Base-by-base conservation (phyloP, 1,140 invertebrate genomes). In the Microvelia longipes region DNA sequence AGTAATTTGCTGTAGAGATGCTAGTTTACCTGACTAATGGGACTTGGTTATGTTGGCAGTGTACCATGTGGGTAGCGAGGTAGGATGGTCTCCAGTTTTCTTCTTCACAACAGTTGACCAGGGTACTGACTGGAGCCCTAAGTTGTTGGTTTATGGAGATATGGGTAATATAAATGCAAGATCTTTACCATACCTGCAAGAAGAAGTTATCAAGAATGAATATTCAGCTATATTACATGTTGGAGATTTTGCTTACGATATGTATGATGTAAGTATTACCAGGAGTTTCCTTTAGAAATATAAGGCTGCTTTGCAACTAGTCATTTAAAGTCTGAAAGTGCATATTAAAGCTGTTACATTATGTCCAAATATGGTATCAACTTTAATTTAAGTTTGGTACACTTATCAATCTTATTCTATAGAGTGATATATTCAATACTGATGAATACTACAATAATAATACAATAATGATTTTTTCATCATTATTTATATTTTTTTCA, bases 211-310 rank as follows among this genome's bases (percentile, higher is more conserved):
- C 76, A 81, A 82, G 29, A 88, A 85, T 19, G 79, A 86, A 73
- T 95, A 93, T 79, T 92, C 97, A 82, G 85, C 90, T 71, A 87
- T 93, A 69, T 82, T 97, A 65, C 95, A 98, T 82, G 91, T 95
- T 72, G 94, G 94, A 0, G 93, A 96, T 84, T 92, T 98, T 83
- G 95, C 94, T 0, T 98, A 98, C 82, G 91, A 98, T 78, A 92
- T 98, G 90, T 81, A 94, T 80, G 83, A 85, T 1, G 86, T 87
- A 81, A 81, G 81, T 75, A 29, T 65, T 5, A 64, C n/a, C 5
- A 60, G 35, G 19, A 11, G 5, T 11, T 60, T 60, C 5, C 5
- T 60, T 60, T 60, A 11, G 15, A 64, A 64, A 11, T 2, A 64
- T 24, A 14, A n/a, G 15, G 15, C 26, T n/a, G 26, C 26, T 19